Conservation (phyloP, 2,888 invertebrate genomes). For the Nephrotoma appendiculata region DNA sequence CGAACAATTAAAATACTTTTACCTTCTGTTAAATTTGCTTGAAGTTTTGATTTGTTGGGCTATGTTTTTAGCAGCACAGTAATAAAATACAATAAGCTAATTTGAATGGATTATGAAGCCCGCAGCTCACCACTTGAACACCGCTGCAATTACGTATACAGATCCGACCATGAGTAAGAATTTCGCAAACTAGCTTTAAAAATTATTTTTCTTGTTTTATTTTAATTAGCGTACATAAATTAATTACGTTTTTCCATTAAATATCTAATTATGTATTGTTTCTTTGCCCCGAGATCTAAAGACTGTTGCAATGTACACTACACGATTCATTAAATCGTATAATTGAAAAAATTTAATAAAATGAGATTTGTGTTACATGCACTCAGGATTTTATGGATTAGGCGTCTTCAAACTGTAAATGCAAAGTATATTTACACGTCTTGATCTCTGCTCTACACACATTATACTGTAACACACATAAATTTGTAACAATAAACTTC, state of each 20-base stretch:
- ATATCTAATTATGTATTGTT: not conserved
- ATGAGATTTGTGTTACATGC: not conserved
- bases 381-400: not conserved
- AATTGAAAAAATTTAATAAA: not conserved
- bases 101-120: no score
- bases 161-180: not conserved
- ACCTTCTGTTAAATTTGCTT: no score
- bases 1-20: no score
- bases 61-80: no score
- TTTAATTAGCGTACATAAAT: not conserved
- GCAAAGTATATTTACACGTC: not conserved
- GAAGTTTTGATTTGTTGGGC: no score
- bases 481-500: not conserved
- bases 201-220: not conserved
- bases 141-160: not conserved
- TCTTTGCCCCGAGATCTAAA: not conserved
- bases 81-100: no score
- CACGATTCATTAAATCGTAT: not conserved
- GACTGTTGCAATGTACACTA: no score
- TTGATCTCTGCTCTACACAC: not conserved
- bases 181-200: not conserved
- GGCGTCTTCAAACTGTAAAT: not conserved
- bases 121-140: no score
- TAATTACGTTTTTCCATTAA: not conserved
- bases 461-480: not conserved